Percentiles rank a stretch among this genome's conserved stretches.
phyloP scores from a whole-genome alignment of 92 coral and sea anemone genomes.

The Anthopleura xanthogrammica region DNA sequence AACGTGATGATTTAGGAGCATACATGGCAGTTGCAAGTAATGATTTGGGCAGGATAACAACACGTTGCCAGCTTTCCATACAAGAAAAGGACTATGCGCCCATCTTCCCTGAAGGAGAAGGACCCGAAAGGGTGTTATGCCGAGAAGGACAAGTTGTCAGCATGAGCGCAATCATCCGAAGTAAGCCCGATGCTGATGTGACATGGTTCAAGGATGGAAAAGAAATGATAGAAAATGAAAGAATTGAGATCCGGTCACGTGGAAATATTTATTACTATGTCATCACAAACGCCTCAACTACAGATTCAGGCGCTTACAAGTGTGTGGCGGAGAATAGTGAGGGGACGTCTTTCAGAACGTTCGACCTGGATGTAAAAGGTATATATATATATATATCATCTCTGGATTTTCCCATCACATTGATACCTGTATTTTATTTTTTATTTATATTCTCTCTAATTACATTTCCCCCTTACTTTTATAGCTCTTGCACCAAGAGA shows the following conservation, averaged over 20 bases:
- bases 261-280: constrained; percentile 56
- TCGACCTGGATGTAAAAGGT: constrained; percentile 72
- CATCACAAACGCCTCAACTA: constrained; percentile 46
- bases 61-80: constrained; percentile 70
- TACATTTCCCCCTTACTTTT: background rate
- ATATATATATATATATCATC: background rate
- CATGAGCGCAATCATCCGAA: constrained; percentile 61
- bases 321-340: constrained; percentile 65
- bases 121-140: constrained; percentile 52
- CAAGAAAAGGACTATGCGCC: constrained; percentile 58
- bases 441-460: background rate
- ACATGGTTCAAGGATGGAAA: constrained; percentile 76
- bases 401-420: too few species aligned
- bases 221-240: constrained; percentile 54
- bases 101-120: constrained; percentile 46
- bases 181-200: constrained; percentile 61
- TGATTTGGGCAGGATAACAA: constrained; percentile 59
- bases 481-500: constrained; percentile 53
- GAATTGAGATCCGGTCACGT: constrained; percentile 53
- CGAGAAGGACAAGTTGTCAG: constrained; percentile 67
- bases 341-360: constrained; percentile 61
- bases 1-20: constrained; percentile 70
- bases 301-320: constrained; percentile 69
- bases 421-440: too few species aligned
- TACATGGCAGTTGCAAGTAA: constrained; percentile 76